Conservation (phyloP, 2,888 invertebrate genomes). For the Sminthurides aquaticus region DNA sequence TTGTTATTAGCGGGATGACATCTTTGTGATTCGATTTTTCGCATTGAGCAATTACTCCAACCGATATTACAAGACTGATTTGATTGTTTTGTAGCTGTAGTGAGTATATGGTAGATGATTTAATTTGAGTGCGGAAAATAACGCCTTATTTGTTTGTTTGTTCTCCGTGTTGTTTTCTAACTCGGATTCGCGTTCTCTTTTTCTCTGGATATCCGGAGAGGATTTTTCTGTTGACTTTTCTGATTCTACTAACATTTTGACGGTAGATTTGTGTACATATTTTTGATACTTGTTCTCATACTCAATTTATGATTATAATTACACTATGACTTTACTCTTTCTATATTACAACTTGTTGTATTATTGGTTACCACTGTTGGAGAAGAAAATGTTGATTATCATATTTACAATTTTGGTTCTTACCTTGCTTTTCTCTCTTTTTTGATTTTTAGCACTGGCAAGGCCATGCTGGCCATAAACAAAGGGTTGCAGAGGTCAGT, state of each 20-base stretch:
- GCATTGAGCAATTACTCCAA: too few species aligned
- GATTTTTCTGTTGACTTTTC: too few species aligned
- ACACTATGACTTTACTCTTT: too few species aligned
- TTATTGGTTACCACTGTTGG: too few species aligned
- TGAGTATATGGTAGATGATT: too few species aligned
- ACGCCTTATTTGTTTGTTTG: background rate
- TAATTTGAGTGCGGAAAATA: too few species aligned
- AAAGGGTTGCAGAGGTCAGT: conserved; percentile 74
- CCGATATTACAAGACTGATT: background rate
- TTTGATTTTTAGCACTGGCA: conserved; percentile 66
- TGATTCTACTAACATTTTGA: background rate
- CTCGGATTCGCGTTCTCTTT: background rate
- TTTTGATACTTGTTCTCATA: background rate
- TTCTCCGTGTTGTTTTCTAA: background rate
- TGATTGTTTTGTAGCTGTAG: background rate
- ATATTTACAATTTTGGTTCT: conserved; percentile 38
- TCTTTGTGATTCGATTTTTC: too few species aligned
- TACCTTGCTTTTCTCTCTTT: conserved; percentile 51
- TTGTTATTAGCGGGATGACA: too few species aligned
- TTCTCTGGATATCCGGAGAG: too few species aligned
- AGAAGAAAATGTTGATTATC: background rate
- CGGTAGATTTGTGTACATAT: background rate
- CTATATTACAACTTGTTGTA: too few species aligned
- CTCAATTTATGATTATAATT: too few species aligned
- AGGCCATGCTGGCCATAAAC: conserved; percentile 76